These are phyloP conservation scores for Neotoxoptera formosana DNA, from an alignment of 1,140 invertebrate genomes.

Conservation along the genomic window DNA sequence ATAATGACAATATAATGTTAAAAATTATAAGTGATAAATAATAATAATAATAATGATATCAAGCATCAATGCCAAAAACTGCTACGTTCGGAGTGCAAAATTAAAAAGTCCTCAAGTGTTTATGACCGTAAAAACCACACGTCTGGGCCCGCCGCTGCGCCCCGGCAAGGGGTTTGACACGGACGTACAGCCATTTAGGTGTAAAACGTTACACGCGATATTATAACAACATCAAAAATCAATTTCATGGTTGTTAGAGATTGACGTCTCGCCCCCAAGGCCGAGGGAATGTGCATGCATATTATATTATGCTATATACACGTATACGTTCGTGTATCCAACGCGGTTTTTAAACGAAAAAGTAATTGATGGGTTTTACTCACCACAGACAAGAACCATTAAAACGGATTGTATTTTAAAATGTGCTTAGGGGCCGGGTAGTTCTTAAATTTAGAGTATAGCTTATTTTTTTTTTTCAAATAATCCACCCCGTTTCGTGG, in stretches of 20 bases:
- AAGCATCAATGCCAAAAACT: background rate
- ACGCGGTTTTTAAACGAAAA: slow-evolving; percentile 44
- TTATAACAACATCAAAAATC: slow-evolving; percentile 54
- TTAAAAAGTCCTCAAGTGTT: background rate
- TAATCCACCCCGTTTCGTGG: slow-evolving; percentile 31
- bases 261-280: slow-evolving; percentile 19
- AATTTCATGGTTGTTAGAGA: slow-evolving; percentile 44
- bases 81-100: background rate
- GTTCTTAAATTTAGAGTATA: slow-evolving; percentile 42
- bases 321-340: background rate
- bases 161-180: background rate
- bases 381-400: slow-evolving; percentile 5
- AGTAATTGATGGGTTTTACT: slow-evolving; percentile 54
- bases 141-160: background rate
- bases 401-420: slow-evolving; percentile 50
- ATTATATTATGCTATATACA: background rate
- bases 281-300: background rate
- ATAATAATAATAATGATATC: background rate
- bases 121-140: background rate
- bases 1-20: too few species aligned
- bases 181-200: slow-evolving; percentile 8
- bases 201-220: background rate
- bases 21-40: too few species aligned
- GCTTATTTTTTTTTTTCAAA: slow-evolving; percentile 36
- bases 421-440: background rate